Base-by-base conservation (phyloP, 2,113 vertebrate species). In the Neopipo cinnamomea region DNA sequence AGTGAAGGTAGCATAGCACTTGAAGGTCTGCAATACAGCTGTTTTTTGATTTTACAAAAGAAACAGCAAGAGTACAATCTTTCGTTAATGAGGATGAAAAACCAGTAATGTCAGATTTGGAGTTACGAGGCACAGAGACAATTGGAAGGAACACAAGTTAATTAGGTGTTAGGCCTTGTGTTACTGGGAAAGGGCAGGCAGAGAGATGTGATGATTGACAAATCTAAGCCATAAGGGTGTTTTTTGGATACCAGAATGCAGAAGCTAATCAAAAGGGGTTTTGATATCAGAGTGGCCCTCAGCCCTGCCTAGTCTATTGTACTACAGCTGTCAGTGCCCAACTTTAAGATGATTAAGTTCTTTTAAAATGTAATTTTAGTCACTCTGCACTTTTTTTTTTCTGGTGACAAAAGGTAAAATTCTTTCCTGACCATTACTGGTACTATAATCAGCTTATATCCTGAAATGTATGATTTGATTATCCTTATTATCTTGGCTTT, bases 401-500 rank as follows among this genome's bases (percentile, higher is more conserved):
- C 55, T 21, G 2, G 41, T 63, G 20, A 77, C 39, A 91, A 93
- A 77, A 91, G 52, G 55, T 89, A 92, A 81, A 81, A 93, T 82
- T 95, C 49, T 58, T 95, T 91, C 66, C 70, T 96, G 88, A 87
- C 56, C 80, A 84, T 81, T 87, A 73, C 56, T 67, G 37, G 23
- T 74, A 65, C 31, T 75, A 81, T 72, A 82, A 93, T 89, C 93
- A 89, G 41, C 56, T 96, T 94, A 92, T 91, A n/a, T 86, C 46
- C 79, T 89, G 65, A 93, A 95, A 89, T 2, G 8, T 75, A n/a
- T 75, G 41, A 81, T 92, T 91, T 95, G 62, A 94, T 96, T 97
- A 92, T 90, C 61, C 88, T 94, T 95, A 96, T 84, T 95, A 95
- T 93, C 89, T 94, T 93, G 72, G 59, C 71, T 96, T 95, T 94